Conservation (phyloP, 2,797 vertebrate genomes). For the Tenualosa ilisha region DNA sequence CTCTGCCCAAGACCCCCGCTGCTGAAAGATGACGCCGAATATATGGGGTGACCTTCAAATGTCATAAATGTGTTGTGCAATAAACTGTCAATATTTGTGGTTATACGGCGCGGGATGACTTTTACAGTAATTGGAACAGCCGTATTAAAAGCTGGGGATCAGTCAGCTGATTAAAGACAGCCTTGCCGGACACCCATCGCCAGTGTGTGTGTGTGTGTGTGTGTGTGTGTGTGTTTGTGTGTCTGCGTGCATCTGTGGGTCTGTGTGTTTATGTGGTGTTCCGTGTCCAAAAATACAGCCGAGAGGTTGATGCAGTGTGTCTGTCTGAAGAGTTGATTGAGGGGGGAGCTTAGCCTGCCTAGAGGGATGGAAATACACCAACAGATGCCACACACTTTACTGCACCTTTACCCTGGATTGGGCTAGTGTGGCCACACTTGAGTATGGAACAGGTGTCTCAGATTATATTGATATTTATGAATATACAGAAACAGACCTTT, state of each 20-base stretch:
- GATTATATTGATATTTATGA: background rate
- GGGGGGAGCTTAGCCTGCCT: background rate
- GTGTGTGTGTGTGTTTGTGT: constrained; percentile 41
- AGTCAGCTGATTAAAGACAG: constrained; percentile 96
- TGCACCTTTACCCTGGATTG: background rate
- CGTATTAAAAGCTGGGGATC: constrained; percentile 98
- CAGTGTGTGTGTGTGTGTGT: constrained; percentile 53
- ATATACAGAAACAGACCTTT: background rate
- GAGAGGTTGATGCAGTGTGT: constrained; percentile 28
- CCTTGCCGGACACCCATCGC: constrained; percentile 75
- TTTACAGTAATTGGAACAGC: constrained; percentile 99
- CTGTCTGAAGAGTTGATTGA: constrained; percentile 17
- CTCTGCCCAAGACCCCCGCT: constrained; percentile 86
- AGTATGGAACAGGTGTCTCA: background rate
- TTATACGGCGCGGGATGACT: constrained; percentile 98
- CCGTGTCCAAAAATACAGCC: constrained; percentile 36
- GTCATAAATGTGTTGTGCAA: constrained; percentile 99
- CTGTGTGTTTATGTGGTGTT: constrained; percentile 30
- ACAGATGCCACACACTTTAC: background rate
- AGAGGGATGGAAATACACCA: background rate
- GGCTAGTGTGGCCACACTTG: background rate
- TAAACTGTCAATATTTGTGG: constrained; percentile 99
- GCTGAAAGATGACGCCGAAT: constrained; percentile 93
- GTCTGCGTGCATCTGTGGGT: constrained; percentile 6
- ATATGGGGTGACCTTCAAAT: constrained; percentile 99